Percentiles rank a stretch among this genome's conserved stretches.
Conservation (phyloP, 2,888 invertebrate species). For the Cheilosia grossa region DNA sequence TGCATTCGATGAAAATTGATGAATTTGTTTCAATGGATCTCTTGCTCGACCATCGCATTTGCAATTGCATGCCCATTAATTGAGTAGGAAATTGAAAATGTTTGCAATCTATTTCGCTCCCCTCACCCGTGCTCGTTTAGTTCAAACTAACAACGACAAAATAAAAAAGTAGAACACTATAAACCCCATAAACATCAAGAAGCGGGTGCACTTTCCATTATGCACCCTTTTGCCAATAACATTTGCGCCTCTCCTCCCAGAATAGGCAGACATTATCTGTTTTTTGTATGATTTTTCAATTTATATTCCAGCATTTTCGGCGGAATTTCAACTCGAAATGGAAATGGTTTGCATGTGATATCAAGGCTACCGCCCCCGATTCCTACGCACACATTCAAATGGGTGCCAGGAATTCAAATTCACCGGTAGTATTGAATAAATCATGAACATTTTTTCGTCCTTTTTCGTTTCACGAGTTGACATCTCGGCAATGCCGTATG, state of each 20-base stretch:
- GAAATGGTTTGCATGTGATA: constrained; percentile 51
- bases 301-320: constrained; percentile 55
- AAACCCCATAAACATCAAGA: no score
- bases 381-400: not conserved
- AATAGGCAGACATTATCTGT: constrained; percentile 20
- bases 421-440: constrained; percentile 64
- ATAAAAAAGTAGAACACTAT: constrained; percentile 26
- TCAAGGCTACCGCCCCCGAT: not conserved
- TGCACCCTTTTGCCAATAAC: constrained; percentile 19
- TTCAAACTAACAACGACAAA: constrained; percentile 29
- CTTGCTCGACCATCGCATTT: not conserved
- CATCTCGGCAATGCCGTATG: constrained; percentile 3
- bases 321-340: constrained; percentile 60
- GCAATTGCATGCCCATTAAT: constrained; percentile 25
- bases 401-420: constrained; percentile 42
- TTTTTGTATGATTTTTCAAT: constrained; percentile 62
- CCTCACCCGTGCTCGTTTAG: constrained; percentile 40
- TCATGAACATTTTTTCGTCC: constrained; percentile 46
- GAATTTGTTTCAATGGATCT: constrained; percentile 36
- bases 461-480: constrained; percentile 6
- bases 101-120: constrained; percentile 51
- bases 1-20: constrained; percentile 38
- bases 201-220: not conserved
- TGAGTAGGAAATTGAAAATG: constrained; percentile 65
- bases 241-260: not conserved